Percentiles rank a stretch among this genome's conserved stretches.
Evolutionary conservation across 2,113 vertebrate species (phyloP).

Genomic region (Notothenia rossii): DNA sequence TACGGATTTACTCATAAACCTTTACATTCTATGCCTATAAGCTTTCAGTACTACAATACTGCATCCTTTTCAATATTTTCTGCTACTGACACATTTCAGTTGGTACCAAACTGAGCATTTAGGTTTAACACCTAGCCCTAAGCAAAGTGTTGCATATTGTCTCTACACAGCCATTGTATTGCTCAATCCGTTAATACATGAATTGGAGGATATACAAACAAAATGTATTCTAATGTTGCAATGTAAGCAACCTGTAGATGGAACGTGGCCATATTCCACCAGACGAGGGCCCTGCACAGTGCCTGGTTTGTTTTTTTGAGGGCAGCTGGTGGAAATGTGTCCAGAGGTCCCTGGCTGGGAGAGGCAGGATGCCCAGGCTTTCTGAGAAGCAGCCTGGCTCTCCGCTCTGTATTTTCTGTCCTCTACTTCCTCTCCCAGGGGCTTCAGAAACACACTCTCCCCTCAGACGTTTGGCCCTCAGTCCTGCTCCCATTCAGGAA

Average conservation of each 20-base stretch:
- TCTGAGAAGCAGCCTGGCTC: constrained; percentile 70
- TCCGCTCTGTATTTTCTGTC: constrained; percentile 62
- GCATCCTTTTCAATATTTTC: not conserved
- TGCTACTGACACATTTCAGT: not conserved
- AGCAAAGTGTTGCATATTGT: constrained; percentile 3
- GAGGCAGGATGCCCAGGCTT: constrained; percentile 76
- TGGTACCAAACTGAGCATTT: not conserved
- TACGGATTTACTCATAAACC: not conserved
- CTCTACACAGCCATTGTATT: not conserved
- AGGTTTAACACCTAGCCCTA: not conserved
- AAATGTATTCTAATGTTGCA: constrained; percentile 41
- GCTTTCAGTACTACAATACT: not conserved
- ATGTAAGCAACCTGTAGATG: constrained; percentile 67
- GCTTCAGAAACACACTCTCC: constrained; percentile 69
- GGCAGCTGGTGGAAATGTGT: constrained; percentile 82
- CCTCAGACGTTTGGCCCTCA: constrained; percentile 70
- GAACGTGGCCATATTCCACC: constrained; percentile 55
- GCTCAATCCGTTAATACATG: not conserved
- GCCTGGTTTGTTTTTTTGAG: constrained; percentile 78
- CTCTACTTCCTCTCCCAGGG: constrained; percentile 73
- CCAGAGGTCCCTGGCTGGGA: constrained; percentile 74
- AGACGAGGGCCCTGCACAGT: constrained; percentile 66
- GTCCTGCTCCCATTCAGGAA: constrained; percentile 77
- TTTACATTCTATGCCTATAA: not conserved
- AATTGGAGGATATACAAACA: constrained; percentile 42